A percentile compares a stretch with the other conserved stretches of the same genome.
Evolutionary conservation across 2,113 vertebrate species (phyloP).

Genomic region (Heptranchias perlo): DNA sequence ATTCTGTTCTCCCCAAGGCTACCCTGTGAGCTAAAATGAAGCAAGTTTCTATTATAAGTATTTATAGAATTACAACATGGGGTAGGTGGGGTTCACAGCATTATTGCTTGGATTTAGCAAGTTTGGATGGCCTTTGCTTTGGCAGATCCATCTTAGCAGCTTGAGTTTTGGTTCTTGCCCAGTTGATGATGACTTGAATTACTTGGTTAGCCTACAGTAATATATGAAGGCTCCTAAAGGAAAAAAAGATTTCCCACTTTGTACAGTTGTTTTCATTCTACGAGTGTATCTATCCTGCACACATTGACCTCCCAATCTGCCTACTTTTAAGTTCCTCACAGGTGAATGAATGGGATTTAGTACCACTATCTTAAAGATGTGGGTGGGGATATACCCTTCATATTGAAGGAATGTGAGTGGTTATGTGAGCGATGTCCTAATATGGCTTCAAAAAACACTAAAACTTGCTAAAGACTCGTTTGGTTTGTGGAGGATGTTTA

Average conservation of each 20-base stretch:
- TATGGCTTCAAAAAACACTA: background rate
- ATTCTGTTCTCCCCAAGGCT: background rate
- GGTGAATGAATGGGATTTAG: background rate
- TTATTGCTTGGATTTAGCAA: background rate
- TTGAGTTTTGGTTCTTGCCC: background rate
- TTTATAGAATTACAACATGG: background rate
- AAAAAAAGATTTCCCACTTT: background rate
- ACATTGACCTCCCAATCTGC: background rate
- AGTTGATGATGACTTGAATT: background rate
- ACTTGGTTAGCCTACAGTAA: background rate
- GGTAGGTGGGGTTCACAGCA: background rate
- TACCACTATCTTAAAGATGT: background rate
- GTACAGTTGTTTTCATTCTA: background rate
- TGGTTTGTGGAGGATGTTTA: background rate
- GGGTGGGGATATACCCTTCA: too few species aligned
- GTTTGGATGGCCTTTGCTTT: too few species aligned
- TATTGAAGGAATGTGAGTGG: too few species aligned
- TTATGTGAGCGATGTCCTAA: background rate
- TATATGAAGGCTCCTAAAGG: background rate
- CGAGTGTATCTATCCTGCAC: background rate
- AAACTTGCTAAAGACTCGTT: background rate
- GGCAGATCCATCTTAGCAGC: too few species aligned
- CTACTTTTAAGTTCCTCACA: background rate
- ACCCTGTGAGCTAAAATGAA: background rate
- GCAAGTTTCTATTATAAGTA: background rate